phyloP scores from a whole-genome alignment of 37 sponge, comb jelly and placozoan genomes.

The Geodia barretti region DNA sequence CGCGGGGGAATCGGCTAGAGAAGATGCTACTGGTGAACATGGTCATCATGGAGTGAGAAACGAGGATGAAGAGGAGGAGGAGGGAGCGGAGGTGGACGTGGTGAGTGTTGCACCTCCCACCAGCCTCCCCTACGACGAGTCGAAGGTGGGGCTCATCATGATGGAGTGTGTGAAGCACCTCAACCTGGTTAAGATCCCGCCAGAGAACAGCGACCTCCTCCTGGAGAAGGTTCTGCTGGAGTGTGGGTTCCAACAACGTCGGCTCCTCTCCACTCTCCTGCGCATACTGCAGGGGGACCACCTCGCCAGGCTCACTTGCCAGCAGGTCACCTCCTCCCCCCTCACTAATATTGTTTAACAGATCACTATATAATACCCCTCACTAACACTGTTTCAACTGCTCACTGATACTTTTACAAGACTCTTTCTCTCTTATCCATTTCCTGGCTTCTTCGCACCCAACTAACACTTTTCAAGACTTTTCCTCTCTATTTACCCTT shows the following conservation, averaged over 20 bases:
- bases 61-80: conserved; percentile 2
- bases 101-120: conserved; percentile 20
- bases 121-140: conserved; percentile 40
- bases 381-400: too few relatives aligned
- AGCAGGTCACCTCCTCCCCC: too few relatives aligned
- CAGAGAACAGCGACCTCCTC: conserved; percentile 39
- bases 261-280: conserved; percentile 36
- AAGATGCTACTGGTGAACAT: neutral
- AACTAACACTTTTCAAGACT: too few relatives aligned
- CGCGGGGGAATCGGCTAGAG: neutral
- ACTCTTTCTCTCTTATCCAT: too few relatives aligned
- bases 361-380: too few relatives aligned
- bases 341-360: too few relatives aligned
- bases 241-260: conserved; percentile 36
- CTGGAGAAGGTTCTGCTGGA: conserved; percentile 43
- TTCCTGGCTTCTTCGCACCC: too few relatives aligned
- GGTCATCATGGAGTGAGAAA: neutral
- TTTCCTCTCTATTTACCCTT: too few relatives aligned
- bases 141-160: conserved; percentile 68
- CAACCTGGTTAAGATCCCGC: conserved; percentile 62
- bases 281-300: conserved; percentile 54
- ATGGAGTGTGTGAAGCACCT: conserved; percentile 74
- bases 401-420: neutral
- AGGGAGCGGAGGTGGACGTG: conserved; percentile 46
- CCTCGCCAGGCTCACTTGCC: conserved; percentile 54